Conservation (phyloP, 2,113 vertebrate species). For the Centropristis striata region DNA sequence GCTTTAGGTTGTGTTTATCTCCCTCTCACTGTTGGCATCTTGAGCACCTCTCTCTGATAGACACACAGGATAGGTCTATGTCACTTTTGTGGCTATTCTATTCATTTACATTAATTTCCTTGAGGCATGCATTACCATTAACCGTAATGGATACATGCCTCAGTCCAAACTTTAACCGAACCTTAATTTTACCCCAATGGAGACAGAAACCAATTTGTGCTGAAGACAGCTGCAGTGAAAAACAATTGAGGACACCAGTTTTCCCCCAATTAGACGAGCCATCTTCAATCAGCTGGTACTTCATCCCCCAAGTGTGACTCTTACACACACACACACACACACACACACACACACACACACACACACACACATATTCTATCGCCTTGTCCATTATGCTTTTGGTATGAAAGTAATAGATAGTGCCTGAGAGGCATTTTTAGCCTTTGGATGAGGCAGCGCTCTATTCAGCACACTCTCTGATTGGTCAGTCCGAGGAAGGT, state of each 20-base stretch:
- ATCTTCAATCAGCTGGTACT: slow-evolving; percentile 3
- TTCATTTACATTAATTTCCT: not conserved
- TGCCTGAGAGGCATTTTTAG: slow-evolving; percentile 48
- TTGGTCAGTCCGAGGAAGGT: slow-evolving; percentile 62
- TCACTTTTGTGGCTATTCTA: not conserved
- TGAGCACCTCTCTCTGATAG: not conserved
- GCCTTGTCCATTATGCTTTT: slow-evolving; percentile 1
- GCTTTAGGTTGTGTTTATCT: not conserved
- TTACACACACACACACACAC: not conserved
- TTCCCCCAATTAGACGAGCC: slow-evolving; percentile 14
- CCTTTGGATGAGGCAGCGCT: slow-evolving; percentile 23
- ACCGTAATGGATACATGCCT: not conserved
- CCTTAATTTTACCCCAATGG: slow-evolving; percentile 6
- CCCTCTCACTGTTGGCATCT: not conserved
- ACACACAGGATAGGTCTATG: not conserved
- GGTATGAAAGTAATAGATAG: slow-evolving; percentile 23
- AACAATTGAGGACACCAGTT: slow-evolving; percentile 26
- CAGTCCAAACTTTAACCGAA: slow-evolving; percentile 8
- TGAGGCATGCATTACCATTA: not conserved
- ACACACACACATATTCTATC: slow-evolving; percentile 1
- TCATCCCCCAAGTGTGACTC: slow-evolving; percentile 1
- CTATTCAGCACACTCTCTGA: slow-evolving; percentile 28
- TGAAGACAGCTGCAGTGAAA: slow-evolving; percentile 18
- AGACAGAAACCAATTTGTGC: slow-evolving; percentile 35
- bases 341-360: not conserved